Conservation (phyloP, 2,797 vertebrate species). For the Pangasius macronema region DNA sequence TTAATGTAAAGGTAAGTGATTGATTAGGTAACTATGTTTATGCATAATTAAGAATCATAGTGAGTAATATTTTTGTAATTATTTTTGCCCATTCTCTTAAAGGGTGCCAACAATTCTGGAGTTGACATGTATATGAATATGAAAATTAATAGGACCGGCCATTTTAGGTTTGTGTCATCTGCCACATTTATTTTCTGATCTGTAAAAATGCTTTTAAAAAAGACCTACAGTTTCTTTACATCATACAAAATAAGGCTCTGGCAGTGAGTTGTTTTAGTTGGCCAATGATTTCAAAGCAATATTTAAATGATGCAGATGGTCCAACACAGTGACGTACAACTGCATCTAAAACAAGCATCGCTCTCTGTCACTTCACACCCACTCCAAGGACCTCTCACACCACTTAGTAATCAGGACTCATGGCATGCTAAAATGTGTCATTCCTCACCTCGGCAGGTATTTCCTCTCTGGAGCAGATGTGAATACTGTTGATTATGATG, state of each 20-base stretch:
- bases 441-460: conserved; percentile 62
- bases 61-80: neutral
- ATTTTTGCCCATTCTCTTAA: neutral
- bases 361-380: conserved; percentile 14
- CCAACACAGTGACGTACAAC: neutral
- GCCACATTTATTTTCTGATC: neutral
- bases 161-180: neutral
- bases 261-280: neutral
- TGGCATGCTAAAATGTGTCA: conserved; percentile 24
- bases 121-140: neutral
- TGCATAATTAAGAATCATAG: neutral
- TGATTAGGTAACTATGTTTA: neutral
- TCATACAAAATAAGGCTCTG: neutral
- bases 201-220: neutral
- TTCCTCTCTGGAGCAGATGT: conserved; percentile 72
- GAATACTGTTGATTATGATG: conserved; percentile 72
- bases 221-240: neutral
- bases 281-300: neutral
- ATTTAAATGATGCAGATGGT: neutral
- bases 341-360: conserved; percentile 27
- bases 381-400: conserved; percentile 9
- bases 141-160: neutral
- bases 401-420: conserved; percentile 23
- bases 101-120: neutral
- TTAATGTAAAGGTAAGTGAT: neutral